Evolutionary conservation across 2,113 vertebrate species (phyloP).

Genomic region (Corythornis madagascariensis): DNA sequence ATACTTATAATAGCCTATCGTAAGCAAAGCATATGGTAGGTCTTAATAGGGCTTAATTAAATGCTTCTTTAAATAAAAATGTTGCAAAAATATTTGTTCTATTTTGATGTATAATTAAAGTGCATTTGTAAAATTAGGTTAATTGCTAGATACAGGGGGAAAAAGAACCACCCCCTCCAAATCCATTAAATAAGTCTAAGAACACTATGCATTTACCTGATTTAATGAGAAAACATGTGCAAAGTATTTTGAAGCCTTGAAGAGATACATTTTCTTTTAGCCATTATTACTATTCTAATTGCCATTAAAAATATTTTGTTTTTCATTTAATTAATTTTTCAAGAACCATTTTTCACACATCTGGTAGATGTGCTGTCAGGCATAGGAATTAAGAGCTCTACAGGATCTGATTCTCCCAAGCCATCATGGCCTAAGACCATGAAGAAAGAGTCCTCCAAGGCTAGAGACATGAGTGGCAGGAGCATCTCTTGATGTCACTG

Average conservation of each 20-base stretch:
- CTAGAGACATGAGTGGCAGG: neutral
- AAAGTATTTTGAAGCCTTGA: neutral
- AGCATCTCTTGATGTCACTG: neutral
- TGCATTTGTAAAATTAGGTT: constrained; percentile 25
- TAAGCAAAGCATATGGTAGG: constrained; percentile 42
- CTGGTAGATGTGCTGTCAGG: neutral
- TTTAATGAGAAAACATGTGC: constrained; percentile 5
- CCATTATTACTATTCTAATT: neutral
- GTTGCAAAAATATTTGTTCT: constrained; percentile 59
- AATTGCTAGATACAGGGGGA: constrained; percentile 6
- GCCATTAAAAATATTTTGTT: neutral
- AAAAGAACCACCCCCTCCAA: neutral
- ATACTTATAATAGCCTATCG: neutral
- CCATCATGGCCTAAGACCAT: neutral
- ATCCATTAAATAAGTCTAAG: constrained; percentile 1
- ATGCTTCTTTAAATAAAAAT: constrained; percentile 55
- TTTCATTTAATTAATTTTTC: neutral
- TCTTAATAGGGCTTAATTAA: constrained; percentile 59
- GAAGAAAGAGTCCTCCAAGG: neutral
- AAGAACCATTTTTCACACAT: neutral
- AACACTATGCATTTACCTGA: neutral
- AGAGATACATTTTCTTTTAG: neutral
- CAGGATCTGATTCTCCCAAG: neutral
- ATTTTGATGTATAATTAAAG: constrained; percentile 53
- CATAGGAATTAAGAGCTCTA: neutral